phyloP scores from a whole-genome alignment of 2,888 invertebrate species.

The Polymixis flavicincta region DNA sequence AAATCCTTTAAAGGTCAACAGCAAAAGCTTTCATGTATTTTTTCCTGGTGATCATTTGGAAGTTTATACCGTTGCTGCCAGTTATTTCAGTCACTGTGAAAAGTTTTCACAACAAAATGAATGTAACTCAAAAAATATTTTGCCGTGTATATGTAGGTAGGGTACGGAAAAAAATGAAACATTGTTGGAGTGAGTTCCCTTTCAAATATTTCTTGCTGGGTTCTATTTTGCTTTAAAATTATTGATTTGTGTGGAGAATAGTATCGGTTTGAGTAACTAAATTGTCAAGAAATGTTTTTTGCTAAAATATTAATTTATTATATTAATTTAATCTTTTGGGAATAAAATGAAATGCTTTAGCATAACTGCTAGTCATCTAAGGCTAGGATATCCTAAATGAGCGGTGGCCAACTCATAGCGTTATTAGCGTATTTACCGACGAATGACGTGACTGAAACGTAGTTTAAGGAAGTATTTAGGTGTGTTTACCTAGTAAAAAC shows the following conservation, averaged over 20 bases:
- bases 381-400: too few relatives aligned
- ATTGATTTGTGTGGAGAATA: not conserved
- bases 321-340: not conserved
- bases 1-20: not conserved
- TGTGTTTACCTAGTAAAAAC: too few relatives aligned
- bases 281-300: not conserved
- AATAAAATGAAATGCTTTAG: not conserved
- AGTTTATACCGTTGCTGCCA: not conserved
- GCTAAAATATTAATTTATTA: not conserved
- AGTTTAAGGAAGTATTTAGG: too few relatives aligned
- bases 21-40: not conserved
- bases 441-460: too few relatives aligned
- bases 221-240: slow-evolving; percentile 22
- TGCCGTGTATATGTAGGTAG: not conserved
- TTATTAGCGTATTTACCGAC: too few relatives aligned
- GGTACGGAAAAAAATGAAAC: slow-evolving; percentile 17
- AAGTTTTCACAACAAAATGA: slow-evolving; percentile 18
- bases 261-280: not conserved
- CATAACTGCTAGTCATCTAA: too few relatives aligned
- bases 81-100: slow-evolving; percentile 29
- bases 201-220: slow-evolving; percentile 1
- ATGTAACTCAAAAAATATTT: slow-evolving; percentile 29
- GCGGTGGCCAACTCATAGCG: too few relatives aligned
- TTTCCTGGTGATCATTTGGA: not conserved
- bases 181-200: slow-evolving; percentile 20